A percentile compares a stretch with the other conserved stretches of the same genome.
phyloP scores from a whole-genome alignment of 1,140 invertebrate species.

The Ladona fulva region DNA sequence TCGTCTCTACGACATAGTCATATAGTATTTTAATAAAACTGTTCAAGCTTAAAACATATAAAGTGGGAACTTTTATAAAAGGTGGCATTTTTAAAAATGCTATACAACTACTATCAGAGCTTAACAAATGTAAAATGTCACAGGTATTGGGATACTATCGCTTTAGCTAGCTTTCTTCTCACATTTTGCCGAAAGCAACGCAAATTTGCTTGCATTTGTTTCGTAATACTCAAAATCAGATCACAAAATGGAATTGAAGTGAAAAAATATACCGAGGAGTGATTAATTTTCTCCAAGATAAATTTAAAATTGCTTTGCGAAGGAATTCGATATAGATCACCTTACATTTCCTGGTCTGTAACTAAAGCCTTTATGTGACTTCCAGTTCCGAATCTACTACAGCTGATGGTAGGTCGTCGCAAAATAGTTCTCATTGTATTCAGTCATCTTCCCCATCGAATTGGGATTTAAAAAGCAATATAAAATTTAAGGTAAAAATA shows the following conservation, averaged over 20 bases:
- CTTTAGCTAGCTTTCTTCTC: background rate
- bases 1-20: background rate
- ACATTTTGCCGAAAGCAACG: background rate
- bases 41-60: constrained; percentile 17
- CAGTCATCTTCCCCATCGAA: background rate
- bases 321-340: no score
- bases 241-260: background rate
- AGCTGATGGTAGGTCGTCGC: background rate
- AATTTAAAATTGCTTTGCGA: no score
- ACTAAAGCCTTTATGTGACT: background rate
- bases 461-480: background rate
- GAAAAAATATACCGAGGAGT: no score
- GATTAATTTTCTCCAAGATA: no score
- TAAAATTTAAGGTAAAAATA: background rate
- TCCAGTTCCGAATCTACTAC: background rate
- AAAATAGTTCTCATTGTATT: background rate
- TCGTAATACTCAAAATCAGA: background rate
- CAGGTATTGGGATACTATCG: background rate
- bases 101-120: background rate
- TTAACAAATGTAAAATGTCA: background rate
- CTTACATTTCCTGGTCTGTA: background rate
- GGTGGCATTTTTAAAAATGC: constrained; percentile 17
- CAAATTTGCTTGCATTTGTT: background rate
- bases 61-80: constrained; percentile 15
- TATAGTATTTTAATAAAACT: constrained; percentile 17